Base-by-base conservation (phyloP, 2,797 vertebrate genomes). In the Sphaeramia orbicularis region DNA sequence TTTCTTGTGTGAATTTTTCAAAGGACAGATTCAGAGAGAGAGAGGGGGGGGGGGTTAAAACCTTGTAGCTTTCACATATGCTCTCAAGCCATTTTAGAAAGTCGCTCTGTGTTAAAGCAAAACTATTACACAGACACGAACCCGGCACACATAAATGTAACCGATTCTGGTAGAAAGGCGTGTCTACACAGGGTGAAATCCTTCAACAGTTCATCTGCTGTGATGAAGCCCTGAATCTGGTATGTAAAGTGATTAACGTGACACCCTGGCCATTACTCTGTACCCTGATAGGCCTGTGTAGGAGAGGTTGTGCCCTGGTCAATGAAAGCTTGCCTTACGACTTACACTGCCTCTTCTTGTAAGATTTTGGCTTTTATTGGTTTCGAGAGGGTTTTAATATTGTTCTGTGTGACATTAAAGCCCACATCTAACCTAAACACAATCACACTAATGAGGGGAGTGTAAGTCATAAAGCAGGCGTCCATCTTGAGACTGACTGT, bases 401-500 rank as follows among this genome's bases (percentile, higher is more conserved):
- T 58, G 64, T 65, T 54, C 44, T 60, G 69, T 52, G 47, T 52
- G 55, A 21, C 74, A 54, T 79, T 71, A 47, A 86, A 86, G 66
- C 78, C 63, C 56, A 67, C 27, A 24, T 59, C 43, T 68, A 63
- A 90, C 86, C 74, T 41, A 69, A 49, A 16, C 30, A 0, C 40
- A 14, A 63, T 58, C 47, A 42, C 58, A 54, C 68, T 45, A 65
- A 51, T n/a, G 65, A 84, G 86, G 86, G 89, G 80, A 83, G 84
- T 85, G 90, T 90, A 89, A 92, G 93, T 93, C 92, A 92, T 94
- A 95, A 93, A 87, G 88, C 93, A 92, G 87, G 90, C 43, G n/a
- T 93, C 85, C 92, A 93, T 93, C 84, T 92, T 90, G 79, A 92
- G 89, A 92, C 84, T 92, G 88, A 91, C 81, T 91, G 86, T 87